A percentile compares a stretch with the other conserved stretches of the same genome.
phyloP scores from a whole-genome alignment of 2,113 vertebrate species.

The Sinocyclocheilus rhinocerous region DNA sequence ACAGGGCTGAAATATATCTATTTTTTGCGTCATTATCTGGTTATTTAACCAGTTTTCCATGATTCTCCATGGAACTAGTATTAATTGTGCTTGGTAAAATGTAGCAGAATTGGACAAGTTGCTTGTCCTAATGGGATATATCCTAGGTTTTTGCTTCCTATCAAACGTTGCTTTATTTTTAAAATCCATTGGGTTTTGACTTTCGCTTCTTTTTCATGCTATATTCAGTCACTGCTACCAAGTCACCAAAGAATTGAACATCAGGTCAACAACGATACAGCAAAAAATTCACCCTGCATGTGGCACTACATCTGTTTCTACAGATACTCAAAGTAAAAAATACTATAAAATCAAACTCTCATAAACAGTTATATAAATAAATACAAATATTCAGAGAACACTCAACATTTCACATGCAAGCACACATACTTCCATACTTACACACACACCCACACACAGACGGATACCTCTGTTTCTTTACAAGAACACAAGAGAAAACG shows the following conservation, averaged over 20 bases:
- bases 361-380: slow-evolving; percentile 54
- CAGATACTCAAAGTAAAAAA: slow-evolving; percentile 58
- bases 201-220: slow-evolving; percentile 18
- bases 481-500: slow-evolving; percentile 49
- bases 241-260: slow-evolving; percentile 38
- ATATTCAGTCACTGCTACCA: slow-evolving; percentile 25
- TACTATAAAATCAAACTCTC: slow-evolving; percentile 58
- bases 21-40: slow-evolving; percentile 28
- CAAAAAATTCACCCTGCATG: slow-evolving; percentile 48
- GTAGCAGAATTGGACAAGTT: neutral
- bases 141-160: neutral
- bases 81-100: slow-evolving; percentile 31
- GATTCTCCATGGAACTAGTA: neutral
- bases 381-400: slow-evolving; percentile 57
- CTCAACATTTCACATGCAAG: slow-evolving; percentile 58
- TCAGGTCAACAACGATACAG: slow-evolving; percentile 45
- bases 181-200: neutral
- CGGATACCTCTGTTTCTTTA: slow-evolving; percentile 45
- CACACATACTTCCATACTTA: slow-evolving; percentile 49
- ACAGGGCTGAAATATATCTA: neutral
- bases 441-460: slow-evolving; percentile 46
- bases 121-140: slow-evolving; percentile 12
- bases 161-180: neutral
- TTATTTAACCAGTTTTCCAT: neutral
- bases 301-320: slow-evolving; percentile 49